A percentile compares a stretch with the other conserved stretches of the same genome.
Conservation (phyloP, 2,113 vertebrate species). For the Menidia beryllina region DNA sequence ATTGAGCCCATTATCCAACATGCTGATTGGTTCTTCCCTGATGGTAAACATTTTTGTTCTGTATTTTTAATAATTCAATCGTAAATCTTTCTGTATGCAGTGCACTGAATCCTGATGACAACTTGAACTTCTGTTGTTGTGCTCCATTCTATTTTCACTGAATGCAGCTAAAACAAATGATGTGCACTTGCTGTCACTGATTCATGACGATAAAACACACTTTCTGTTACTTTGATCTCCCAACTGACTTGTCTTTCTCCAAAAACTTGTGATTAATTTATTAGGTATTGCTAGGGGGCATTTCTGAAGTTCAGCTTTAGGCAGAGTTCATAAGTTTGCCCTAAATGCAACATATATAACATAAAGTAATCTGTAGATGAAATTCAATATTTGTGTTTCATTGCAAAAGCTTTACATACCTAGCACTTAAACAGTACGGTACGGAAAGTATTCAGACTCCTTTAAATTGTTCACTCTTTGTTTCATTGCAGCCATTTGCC, state of each 20-base stretch:
- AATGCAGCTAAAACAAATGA: neutral
- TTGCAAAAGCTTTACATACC: neutral
- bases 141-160: neutral
- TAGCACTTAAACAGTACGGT: too few relatives aligned
- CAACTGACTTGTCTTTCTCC: neutral
- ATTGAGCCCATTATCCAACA: slow-evolving; percentile 98
- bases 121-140: neutral
- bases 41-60: slow-evolving; percentile 82
- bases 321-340: too few relatives aligned
- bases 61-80: neutral
- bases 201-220: neutral
- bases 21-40: slow-evolving; percentile 97
- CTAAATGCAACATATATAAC: neutral
- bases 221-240: neutral
- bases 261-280: neutral
- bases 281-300: neutral
- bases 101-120: neutral
- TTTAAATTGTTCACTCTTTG: too few relatives aligned
- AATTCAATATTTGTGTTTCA: too few relatives aligned
- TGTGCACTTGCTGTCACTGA: neutral
- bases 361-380: neutral
- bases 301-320: neutral
- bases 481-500: too few relatives aligned
- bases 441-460: too few relatives aligned
- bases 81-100: neutral